Evolutionary conservation across 2,888 invertebrate species (phyloP), one percentile per base, ranked within the genome.

Genomic region (Habrosyne pyritoides): DNA sequence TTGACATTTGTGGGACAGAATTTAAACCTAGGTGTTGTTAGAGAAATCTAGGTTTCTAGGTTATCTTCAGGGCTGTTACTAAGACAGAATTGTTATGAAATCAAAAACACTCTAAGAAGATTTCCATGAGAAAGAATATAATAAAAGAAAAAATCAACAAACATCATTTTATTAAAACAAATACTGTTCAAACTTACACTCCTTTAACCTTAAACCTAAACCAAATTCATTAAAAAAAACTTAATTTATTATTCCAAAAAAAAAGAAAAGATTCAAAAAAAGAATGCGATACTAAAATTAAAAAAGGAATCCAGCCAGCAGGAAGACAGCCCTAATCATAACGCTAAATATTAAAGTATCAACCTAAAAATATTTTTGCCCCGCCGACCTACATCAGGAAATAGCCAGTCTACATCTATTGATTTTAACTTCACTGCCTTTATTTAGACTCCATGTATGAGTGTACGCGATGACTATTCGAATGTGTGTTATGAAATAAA

Each of bases 321-420:
- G 14, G 14, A 7, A 53, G 21, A 47, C 47, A 30, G 2, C 14
- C 42, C 42, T 42, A 7, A 24, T 24, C 55, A 56, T 56, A 55
- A 56, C 59, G 57, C 58, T 68, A 76, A 77, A 75, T 78, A 75
- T 76, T 64, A 67, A 68, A 68, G 69, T 65, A n/a, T 70, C 59
- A 71, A 59, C 55, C 10, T n/a, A 18, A 62, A 78, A 75, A 83
- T 83, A 85, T 82, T 79, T 81, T 72, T 72, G 65, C 64, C 60
- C 61, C 62, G 53, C 10, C 76, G 88, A 86, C 88, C 87, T 74
- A 85, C 65, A 82, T 89, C 63, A 68, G 42, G 64, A 68, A 73
- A 74, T 72, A 73, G 58, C 69, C 61, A 61, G 64, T 55, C 61
- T 53, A 30, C 56, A 48, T 53, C 63, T 77, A 86, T 86, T 73